Evolutionary conservation across 2,797 vertebrate species (phyloP).

Genomic region (Tympanoctomys barrerae): DNA sequence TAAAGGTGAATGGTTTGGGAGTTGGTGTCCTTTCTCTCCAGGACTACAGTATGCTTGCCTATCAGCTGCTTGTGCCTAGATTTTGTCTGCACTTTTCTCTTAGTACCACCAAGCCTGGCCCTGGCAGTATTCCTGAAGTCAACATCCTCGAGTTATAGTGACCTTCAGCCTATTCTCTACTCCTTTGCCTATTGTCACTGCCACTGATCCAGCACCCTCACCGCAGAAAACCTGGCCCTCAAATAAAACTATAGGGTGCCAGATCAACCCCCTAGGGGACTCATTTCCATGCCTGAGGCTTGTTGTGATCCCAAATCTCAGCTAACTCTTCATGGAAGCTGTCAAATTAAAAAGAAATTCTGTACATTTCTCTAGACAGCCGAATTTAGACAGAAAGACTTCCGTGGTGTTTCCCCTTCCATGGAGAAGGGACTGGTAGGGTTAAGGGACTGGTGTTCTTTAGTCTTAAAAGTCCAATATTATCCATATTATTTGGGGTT

Average conservation of each 20-base stretch:
- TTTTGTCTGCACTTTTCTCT: neutral
- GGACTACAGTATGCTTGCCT: neutral
- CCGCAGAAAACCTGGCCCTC: neutral
- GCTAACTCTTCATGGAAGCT: neutral
- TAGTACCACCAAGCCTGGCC: neutral
- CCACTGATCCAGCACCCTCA: neutral
- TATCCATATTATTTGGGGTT: neutral
- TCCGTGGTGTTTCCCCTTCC: neutral
- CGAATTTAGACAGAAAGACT: slow-evolving; percentile 12
- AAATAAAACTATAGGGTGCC: neutral
- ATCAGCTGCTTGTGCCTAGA: neutral
- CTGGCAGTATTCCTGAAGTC: neutral
- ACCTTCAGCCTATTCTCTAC: neutral
- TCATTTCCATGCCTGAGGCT: neutral
- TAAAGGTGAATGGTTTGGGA: neutral
- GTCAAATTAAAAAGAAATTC: neutral
- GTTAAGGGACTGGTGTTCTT: neutral
- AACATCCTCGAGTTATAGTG: neutral
- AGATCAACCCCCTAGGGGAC: neutral
- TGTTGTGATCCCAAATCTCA: neutral
- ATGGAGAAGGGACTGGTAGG: neutral
- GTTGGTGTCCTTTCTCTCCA: neutral
- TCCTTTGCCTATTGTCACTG: neutral
- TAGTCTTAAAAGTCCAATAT: neutral
- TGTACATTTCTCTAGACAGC: neutral